Evolutionary conservation across 2,888 invertebrate genomes (phyloP), one percentile per base, ranked within the genome.

Genomic region (Campoplex nolae): DNA sequence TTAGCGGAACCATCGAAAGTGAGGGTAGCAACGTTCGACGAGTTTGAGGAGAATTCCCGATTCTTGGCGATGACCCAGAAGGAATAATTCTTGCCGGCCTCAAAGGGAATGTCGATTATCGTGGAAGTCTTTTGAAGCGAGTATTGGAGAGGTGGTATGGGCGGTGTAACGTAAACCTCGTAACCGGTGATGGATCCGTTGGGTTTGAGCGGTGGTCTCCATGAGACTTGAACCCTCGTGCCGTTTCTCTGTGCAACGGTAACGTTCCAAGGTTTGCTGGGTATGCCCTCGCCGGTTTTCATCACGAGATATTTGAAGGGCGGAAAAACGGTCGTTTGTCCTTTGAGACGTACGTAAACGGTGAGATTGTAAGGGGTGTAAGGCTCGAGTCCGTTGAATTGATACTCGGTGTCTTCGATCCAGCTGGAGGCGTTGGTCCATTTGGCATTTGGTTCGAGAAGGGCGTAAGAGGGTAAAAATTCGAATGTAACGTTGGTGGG

Each of bases 301-400:
- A 96, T 95, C 73, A 95, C 95, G 6, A 96, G 95, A 86, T 94
- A 95, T 76, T 90, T 91, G 35, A 58, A 71, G 0, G 97, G 97
- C 0, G 97, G 96, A 86, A 96, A 97, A 0, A 96, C 95, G 1
- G 92, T 93, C 32, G 93, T 95, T 58, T 95, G 95, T 0, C 95
- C 95, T 88, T 96, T 95, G 82, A 95, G 93, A 80, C 96, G 95
- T 0, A 97, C 97, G 93, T 96, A 97, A 76, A 98, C 97, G 0
- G 97, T 98, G 85, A 98, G 95, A 89, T 97, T 97, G 92, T 98
- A 98, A n/a, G 95, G 95, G 0, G 97, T 97, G 91, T 95, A 97
- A 0, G 98, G 96, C 86, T 96, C 95, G 71, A 98, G 94, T 78
- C 96, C 93, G 0, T 95, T 95, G 91, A 98, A 97, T 67, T 95